Base-by-base conservation (phyloP, 2,888 invertebrate species). In the Drosophila demipolita region DNA sequence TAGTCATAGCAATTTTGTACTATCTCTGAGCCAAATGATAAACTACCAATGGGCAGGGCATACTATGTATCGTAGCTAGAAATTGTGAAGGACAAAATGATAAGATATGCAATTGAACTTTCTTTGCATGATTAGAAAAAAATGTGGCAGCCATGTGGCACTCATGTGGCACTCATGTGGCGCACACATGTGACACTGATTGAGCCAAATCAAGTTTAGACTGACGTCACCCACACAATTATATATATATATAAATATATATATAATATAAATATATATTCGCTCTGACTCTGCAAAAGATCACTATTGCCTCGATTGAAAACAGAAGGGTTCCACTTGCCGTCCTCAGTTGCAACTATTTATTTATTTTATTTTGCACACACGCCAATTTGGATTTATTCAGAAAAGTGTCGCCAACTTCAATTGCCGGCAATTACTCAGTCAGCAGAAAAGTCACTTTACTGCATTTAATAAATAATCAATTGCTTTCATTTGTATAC, bases 81-180 rank as follows among this genome's bases (percentile, higher is more conserved):
- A 20, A 26, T 57, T 66, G 42, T 87, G 82, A 89, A 85, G 89
- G 84, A 79, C 89, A 84, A 84, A 89, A 73, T 77, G 89, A 85
- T 85, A 87, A 89, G 89, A 82, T 79, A 89, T 67, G 79, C 60
- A 82, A 79, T 84, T 84, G 82, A 77, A 82, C 73, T 87, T 83
- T 89, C 84, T 89, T 74, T 70, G 26, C 58, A 66, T 76, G 87
- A 86, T 86, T 88, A 75, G 48, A 76, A 61, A 49, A 23, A 45
- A 58, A 23, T 54, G 53, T 52, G 23, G 8, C 33, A 80, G 20
- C 32, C 77, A 73, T 75, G 29, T 29, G 29, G 29, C 29, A 29
- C 29, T 33, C 87, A 86, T 82, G 87, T 77, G 84, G 54, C n/a
- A 29, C 29, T 33, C 87, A 86, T 82, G 87, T 77, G 84, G 54